phyloP scores from a whole-genome alignment of 1,140 invertebrate species.

The Pomacea maculata region DNA sequence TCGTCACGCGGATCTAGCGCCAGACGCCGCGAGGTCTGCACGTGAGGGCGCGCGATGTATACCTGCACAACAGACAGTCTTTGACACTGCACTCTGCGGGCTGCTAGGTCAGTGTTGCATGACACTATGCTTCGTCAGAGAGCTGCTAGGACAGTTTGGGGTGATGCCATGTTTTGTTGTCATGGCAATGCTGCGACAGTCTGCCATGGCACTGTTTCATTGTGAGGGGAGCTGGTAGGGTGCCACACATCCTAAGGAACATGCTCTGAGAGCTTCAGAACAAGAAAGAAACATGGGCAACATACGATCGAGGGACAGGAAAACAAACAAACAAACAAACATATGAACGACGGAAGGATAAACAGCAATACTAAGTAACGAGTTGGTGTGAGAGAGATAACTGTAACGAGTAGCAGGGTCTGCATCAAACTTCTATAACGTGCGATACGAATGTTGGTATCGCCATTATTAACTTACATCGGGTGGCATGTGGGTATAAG shows the following conservation, averaged over 20 bases:
- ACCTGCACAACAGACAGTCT: background rate
- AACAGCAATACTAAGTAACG: too few species aligned
- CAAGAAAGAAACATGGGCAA: too few species aligned
- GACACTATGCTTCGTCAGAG: background rate
- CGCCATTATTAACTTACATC: slow-evolving; percentile 14
- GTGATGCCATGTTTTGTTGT: background rate
- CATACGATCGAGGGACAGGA: too few species aligned
- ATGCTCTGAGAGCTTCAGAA: too few species aligned
- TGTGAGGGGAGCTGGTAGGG: too few species aligned
- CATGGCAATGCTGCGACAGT: background rate
- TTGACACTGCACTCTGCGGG: background rate
- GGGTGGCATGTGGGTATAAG: slow-evolving; percentile 9
- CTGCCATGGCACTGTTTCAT: background rate
- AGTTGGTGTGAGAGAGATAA: too few species aligned
- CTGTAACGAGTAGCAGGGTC: too few species aligned
- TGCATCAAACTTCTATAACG: background rate
- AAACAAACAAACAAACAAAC: too few species aligned
- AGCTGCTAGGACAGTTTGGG: background rate
- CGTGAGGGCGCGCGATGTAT: slow-evolving; percentile 6
- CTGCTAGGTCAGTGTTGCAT: background rate
- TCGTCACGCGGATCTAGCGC: slow-evolving; percentile 19
- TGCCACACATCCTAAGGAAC: too few species aligned
- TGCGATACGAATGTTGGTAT: background rate
- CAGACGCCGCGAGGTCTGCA: slow-evolving; percentile 18
- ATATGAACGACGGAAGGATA: too few species aligned